These are phyloP conservation scores for Athalia rosae DNA, from an alignment of 2,888 invertebrate genomes.

Conservation along the genomic window DNA sequence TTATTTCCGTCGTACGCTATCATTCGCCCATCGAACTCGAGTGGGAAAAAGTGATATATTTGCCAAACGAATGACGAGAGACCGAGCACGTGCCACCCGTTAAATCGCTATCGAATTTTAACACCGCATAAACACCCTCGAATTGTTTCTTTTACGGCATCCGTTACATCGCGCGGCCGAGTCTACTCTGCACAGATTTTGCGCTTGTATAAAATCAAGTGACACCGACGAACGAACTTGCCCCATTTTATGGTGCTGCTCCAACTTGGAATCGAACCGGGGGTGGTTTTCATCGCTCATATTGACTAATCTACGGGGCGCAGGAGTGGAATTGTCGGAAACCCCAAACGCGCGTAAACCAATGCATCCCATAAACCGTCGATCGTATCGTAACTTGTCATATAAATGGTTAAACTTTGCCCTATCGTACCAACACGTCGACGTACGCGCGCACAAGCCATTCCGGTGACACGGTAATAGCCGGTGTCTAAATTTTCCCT, in stretches of 20 bases:
- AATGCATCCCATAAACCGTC: slow-evolving; percentile 30
- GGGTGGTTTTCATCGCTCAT: too few relatives aligned
- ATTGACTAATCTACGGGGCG: slow-evolving; percentile 18
- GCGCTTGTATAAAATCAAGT: slow-evolving; percentile 30
- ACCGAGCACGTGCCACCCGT: background rate
- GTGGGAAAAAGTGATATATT: background rate
- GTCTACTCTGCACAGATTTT: too few relatives aligned
- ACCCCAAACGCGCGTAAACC: slow-evolving; percentile 6
- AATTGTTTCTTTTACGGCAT: slow-evolving; percentile 37
- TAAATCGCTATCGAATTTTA: slow-evolving; percentile 35
- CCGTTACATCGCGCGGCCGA: slow-evolving; percentile 20
- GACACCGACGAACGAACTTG: slow-evolving; percentile 29
- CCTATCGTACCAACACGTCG: background rate
- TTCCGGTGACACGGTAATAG: background rate
- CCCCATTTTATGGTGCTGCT: background rate
- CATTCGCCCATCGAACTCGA: too few relatives aligned
- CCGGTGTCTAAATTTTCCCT: slow-evolving; percentile 15
- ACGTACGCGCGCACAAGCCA: background rate
- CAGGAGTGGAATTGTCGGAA: background rate
- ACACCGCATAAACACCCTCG: slow-evolving; percentile 41
- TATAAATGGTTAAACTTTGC: slow-evolving; percentile 31
- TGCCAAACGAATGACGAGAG: slow-evolving; percentile 1
- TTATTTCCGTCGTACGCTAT: too few relatives aligned
- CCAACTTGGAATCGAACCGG: too few relatives aligned
- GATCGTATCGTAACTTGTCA: slow-evolving; percentile 20